These are phyloP conservation scores for Lophius piscatorius DNA, from an alignment of 2,113 vertebrate genomes.

Conservation along the genomic window DNA sequence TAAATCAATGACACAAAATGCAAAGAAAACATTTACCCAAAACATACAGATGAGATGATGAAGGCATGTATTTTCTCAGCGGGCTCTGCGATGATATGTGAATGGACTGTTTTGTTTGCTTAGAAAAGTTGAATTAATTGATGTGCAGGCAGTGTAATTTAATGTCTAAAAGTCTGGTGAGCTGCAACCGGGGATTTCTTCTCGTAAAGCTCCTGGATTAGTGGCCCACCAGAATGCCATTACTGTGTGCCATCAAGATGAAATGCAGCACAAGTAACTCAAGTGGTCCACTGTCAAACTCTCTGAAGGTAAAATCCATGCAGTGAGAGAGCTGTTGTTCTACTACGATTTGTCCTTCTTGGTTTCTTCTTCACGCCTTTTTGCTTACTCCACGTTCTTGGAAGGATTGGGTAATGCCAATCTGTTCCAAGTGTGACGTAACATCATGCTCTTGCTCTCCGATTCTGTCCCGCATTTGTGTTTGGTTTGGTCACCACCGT, in stretches of 20 bases:
- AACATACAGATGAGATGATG: constrained; percentile 65
- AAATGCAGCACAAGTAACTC: constrained; percentile 14
- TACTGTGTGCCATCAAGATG: constrained; percentile 10
- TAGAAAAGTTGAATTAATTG: constrained; percentile 69
- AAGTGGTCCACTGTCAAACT: constrained; percentile 33
- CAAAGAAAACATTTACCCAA: constrained; percentile 64
- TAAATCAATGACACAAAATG: constrained; percentile 66
- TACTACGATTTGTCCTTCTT: constrained; percentile 41
- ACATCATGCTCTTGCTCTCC: constrained; percentile 29
- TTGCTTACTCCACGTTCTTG: constrained; percentile 46
- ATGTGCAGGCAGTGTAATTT: constrained; percentile 61
- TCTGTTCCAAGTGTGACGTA: constrained; percentile 78
- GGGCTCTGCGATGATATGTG: constrained; percentile 58
- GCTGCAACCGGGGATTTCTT: constrained; percentile 36
- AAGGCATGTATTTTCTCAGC: constrained; percentile 67
- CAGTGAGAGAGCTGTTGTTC: constrained; percentile 33
- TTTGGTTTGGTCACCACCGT: constrained; percentile 76
- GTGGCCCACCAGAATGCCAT: constrained; percentile 45
- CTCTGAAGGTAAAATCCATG: constrained; percentile 14
- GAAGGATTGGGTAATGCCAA: constrained; percentile 73
- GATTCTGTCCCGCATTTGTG: constrained; percentile 72
- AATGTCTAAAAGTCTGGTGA: constrained; percentile 43
- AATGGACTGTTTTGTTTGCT: constrained; percentile 61
- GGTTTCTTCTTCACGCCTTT: constrained; percentile 36
- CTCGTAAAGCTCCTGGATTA: constrained; percentile 24